These are phyloP conservation scores for Engystomops pustulosus DNA, from an alignment of 2,113 vertebrate species.

Conservation along the genomic window DNA sequence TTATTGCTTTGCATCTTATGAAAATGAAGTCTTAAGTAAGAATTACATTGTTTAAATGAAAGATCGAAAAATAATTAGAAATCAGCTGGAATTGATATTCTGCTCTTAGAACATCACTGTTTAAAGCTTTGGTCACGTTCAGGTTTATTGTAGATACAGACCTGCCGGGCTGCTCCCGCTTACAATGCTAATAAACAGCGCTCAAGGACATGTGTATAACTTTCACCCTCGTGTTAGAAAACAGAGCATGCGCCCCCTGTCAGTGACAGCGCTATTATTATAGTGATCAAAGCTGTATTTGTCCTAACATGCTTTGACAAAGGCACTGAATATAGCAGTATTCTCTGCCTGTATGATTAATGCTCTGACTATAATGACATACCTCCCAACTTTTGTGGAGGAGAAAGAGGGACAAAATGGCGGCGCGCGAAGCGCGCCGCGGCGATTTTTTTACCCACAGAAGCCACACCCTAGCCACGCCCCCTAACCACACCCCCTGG, in stretches of 20 bases:
- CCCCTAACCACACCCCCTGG: too few species aligned
- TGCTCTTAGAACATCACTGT: not conserved
- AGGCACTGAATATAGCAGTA: not conserved
- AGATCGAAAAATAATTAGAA: not conserved
- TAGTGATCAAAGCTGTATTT: not conserved
- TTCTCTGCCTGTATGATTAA: not conserved
- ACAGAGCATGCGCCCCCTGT: not conserved
- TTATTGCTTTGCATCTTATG: too few species aligned
- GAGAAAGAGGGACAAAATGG: too few species aligned
- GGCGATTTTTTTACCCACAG: too few species aligned
- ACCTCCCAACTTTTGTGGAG: too few species aligned
- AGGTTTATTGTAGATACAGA: not conserved
- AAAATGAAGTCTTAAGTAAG: not conserved
- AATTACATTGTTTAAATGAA: not conserved
- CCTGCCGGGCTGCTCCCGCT: not conserved
- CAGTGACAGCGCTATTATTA: conserved; percentile 3
- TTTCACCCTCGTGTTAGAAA: not conserved
- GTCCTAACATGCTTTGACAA: conserved; percentile 3
- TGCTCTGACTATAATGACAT: not conserved
- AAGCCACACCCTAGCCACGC: too few species aligned
- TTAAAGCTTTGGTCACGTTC: not conserved
- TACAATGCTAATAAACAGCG: not conserved
- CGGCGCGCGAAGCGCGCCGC: too few species aligned
- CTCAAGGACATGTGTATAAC: not conserved
- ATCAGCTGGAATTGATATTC: not conserved